These are phyloP conservation scores for Malacoctenus gilli DNA, from an alignment of 2,797 vertebrate genomes.

Conservation along the genomic window DNA sequence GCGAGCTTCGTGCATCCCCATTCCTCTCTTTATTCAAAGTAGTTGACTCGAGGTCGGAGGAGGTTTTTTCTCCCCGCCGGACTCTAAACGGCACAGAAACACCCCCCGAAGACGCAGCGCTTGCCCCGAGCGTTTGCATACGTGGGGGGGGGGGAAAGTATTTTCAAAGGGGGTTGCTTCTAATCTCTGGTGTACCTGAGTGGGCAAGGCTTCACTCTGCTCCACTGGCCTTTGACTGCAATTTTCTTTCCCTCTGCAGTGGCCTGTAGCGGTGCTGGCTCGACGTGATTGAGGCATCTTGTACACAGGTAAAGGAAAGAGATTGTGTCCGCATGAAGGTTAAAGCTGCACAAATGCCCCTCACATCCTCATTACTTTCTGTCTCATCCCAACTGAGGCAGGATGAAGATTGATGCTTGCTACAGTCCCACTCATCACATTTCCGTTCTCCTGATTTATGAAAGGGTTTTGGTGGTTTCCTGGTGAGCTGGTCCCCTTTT, in stretches of 20 bases:
- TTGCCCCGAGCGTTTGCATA: conserved; percentile 26
- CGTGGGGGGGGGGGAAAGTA: too few species aligned
- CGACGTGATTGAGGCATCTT: conserved; percentile 31
- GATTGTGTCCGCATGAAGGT: neutral
- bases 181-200: conserved; percentile 42
- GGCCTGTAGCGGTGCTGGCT: conserved; percentile 59
- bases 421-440: conserved; percentile 30
- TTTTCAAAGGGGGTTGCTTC: conserved; percentile 25
- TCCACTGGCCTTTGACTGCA: conserved; percentile 29
- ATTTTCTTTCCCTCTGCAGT: conserved; percentile 52
- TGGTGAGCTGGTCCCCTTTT: conserved; percentile 26
- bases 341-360: conserved; percentile 7
- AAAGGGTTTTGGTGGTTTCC: conserved; percentile 35
- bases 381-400: conserved; percentile 36
- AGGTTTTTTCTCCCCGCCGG: conserved; percentile 7
- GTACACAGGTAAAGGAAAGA: conserved; percentile 37
- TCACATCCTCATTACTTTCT: conserved; percentile 27
- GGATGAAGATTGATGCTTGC: conserved; percentile 47
- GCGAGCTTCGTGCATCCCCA: conserved; percentile 34
- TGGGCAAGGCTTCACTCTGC: conserved; percentile 33
- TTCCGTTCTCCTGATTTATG: conserved; percentile 33
- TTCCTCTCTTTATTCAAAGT: conserved; percentile 25
- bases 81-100: conserved; percentile 18
- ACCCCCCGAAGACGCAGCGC: neutral
- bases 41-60: conserved; percentile 10